These are phyloP conservation scores for Rapana venosa DNA, from an alignment of 2,888 invertebrate genomes.

Conservation along the genomic window DNA sequence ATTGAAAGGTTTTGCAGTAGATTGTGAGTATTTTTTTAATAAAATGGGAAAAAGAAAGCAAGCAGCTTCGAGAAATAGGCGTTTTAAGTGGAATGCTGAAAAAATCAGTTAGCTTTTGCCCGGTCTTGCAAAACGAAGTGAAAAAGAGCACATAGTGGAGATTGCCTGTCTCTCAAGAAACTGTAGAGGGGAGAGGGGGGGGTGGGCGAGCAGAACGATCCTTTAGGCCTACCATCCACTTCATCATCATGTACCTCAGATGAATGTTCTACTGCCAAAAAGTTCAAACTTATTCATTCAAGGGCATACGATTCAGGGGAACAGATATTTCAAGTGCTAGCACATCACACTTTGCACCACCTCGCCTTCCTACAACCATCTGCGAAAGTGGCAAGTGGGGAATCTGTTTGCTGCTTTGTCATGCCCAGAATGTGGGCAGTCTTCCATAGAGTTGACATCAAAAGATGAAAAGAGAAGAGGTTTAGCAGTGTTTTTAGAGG, in stretches of 20 bases:
- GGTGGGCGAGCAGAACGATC: not conserved
- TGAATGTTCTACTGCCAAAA: not conserved
- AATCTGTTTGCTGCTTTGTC: not conserved
- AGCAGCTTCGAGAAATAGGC: not conserved
- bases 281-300: not conserved
- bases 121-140: not conserved
- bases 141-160: not conserved
- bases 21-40: not conserved
- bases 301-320: not conserved
- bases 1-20: not conserved
- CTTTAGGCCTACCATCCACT: not conserved
- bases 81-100: not conserved
- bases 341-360: not conserved
- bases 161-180: not conserved
- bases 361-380: not conserved
- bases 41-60: conserved; percentile 15
- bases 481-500: not conserved
- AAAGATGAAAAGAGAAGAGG: not conserved
- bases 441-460: not conserved
- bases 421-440: not conserved
- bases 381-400: not conserved
- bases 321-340: not conserved
- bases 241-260: not conserved
- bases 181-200: not conserved
- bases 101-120: not conserved